These are phyloP conservation scores for Saxidomus purpurata DNA, from an alignment of 1,140 invertebrate species.

Conservation along the genomic window DNA sequence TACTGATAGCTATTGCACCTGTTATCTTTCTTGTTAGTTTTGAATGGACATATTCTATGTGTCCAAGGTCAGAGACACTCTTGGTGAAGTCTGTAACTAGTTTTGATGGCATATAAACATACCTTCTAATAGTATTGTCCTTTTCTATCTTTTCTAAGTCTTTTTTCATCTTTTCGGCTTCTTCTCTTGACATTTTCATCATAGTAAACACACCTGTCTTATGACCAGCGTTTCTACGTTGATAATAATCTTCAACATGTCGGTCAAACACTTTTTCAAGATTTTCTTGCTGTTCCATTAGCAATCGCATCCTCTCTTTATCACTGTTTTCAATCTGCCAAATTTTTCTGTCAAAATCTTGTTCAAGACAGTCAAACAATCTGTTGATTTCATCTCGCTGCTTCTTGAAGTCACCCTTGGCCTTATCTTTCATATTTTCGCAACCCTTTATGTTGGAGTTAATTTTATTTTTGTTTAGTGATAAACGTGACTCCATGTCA, in stretches of 20 bases:
- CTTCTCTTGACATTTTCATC: background rate
- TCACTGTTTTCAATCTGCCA: background rate
- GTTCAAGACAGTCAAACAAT: background rate
- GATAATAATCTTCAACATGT: background rate
- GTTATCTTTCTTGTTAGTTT: background rate
- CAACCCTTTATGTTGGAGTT: background rate
- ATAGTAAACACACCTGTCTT: background rate
- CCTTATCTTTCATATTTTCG: background rate
- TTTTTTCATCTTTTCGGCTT: background rate
- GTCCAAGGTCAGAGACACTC: background rate
- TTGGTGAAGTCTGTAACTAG: background rate
- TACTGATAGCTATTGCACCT: background rate
- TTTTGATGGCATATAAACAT: background rate
- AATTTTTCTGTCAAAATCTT: background rate
- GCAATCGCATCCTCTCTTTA: background rate
- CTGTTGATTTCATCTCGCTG: background rate
- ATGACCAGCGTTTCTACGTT: background rate
- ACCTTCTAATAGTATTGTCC: background rate
- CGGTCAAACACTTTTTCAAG: background rate
- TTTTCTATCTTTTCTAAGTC: background rate
- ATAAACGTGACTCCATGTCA: background rate
- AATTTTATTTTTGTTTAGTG: background rate
- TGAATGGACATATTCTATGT: background rate
- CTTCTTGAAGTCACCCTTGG: background rate
- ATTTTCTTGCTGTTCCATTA: background rate